Conservation (phyloP, 2,888 invertebrate genomes). For the Operophtera brumata region DNA sequence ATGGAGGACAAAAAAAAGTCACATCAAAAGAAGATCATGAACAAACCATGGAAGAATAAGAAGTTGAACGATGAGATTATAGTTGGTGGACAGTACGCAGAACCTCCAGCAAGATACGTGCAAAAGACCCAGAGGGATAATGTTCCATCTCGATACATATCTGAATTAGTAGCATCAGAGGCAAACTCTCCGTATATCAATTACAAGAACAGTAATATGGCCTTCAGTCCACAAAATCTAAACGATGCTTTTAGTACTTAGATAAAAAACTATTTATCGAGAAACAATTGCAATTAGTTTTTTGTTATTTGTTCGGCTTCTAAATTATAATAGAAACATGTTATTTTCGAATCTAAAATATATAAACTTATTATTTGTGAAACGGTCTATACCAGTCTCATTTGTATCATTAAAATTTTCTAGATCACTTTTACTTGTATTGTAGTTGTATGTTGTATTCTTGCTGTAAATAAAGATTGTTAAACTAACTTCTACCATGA, state of each 20-base stretch:
- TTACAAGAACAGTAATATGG: constrained; percentile 72
- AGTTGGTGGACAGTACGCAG: constrained; percentile 69
- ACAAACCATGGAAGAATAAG: constrained; percentile 45
- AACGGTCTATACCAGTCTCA: too few species aligned
- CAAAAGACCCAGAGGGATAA: constrained; percentile 29
- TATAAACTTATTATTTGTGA: background rate
- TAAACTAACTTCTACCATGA: background rate
- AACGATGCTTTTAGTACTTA: constrained; percentile 71
- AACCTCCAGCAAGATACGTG: constrained; percentile 64
- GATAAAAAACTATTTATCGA: background rate
- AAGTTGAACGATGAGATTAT: constrained; percentile 44
- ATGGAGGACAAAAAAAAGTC: constrained; percentile 40
- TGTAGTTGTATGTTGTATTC: too few species aligned
- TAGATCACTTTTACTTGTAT: too few species aligned
- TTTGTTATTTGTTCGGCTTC: background rate
- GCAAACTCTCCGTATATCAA: constrained; percentile 66
- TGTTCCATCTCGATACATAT: constrained; percentile 35
- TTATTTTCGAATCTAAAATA: background rate
- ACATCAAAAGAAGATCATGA: constrained; percentile 38
- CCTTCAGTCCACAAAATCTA: constrained; percentile 74
- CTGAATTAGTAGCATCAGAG: constrained; percentile 45
- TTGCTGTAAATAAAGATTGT: too few species aligned
- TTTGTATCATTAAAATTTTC: too few species aligned
- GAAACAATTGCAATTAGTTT: constrained; percentile 2
- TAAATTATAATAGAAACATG: background rate